Evolutionary conservation across 2,113 vertebrate genomes (phyloP).

Genomic region (Chloropsis hardwickii): DNA sequence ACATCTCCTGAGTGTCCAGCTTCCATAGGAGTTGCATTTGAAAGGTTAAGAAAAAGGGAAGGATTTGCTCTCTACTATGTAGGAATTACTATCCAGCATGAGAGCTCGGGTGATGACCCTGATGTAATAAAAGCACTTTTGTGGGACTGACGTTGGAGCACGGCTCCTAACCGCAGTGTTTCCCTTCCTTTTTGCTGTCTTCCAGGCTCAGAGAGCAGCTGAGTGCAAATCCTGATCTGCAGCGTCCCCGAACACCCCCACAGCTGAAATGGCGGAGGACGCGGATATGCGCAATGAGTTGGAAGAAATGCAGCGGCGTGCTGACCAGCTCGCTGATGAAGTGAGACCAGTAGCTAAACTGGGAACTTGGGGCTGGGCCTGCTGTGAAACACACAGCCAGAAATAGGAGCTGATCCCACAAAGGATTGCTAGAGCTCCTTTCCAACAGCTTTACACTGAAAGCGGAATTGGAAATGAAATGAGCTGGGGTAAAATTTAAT

Average conservation of each 20-base stretch:
- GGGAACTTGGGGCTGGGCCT: background rate
- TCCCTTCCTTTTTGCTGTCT: constrained; percentile 54
- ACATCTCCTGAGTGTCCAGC: background rate
- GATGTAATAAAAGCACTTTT: background rate
- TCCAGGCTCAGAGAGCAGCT: constrained; percentile 51
- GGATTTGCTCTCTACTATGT: background rate
- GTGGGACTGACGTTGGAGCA: background rate
- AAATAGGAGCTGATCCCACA: background rate
- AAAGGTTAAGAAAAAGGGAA: background rate
- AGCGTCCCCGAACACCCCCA: constrained; percentile 65
- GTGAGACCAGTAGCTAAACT: constrained; percentile 67
- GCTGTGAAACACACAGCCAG: background rate
- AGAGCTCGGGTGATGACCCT: background rate
- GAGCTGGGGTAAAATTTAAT: background rate
- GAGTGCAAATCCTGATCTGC: constrained; percentile 68
- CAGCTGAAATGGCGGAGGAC: constrained; percentile 92
- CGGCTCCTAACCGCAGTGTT: background rate
- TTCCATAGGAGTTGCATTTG: background rate
- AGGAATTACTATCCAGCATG: background rate
- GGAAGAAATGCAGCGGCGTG: constrained; percentile 97
- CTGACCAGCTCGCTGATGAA: constrained; percentile 96
- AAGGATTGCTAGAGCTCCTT: background rate
- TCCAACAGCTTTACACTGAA: background rate
- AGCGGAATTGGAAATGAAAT: background rate
- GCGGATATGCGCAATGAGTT: constrained; percentile 99